Conservation (phyloP, 2,113 vertebrate species). For the Glaucidium brasilianum region DNA sequence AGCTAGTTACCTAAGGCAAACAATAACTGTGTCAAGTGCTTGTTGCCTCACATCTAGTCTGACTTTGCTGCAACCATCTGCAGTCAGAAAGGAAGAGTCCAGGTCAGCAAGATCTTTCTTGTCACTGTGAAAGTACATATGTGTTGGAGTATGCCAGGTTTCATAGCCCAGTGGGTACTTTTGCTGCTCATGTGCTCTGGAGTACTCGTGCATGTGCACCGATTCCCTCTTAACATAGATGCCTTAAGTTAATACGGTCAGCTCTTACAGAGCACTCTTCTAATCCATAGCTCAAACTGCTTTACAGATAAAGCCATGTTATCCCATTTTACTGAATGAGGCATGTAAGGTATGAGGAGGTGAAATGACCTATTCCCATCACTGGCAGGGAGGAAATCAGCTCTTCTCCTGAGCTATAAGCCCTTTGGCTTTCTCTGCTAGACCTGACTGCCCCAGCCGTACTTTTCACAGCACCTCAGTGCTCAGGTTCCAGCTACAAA, state of each 20-base stretch:
- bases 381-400: background rate
- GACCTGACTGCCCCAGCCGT: background rate
- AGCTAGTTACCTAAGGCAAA: background rate
- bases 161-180: background rate
- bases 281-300: background rate
- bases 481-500: background rate
- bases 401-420: background rate
- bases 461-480: accelerated
- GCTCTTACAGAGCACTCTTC: background rate
- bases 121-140: background rate
- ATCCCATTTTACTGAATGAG: background rate
- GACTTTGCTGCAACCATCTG: background rate
- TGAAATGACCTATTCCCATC: background rate
- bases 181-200: background rate
- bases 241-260: background rate
- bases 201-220: background rate
- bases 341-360: background rate
- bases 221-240: background rate
- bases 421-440: background rate
- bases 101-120: background rate
- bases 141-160: background rate
- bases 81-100: background rate
- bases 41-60: background rate
- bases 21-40: background rate
- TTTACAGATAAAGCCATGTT: background rate